These are phyloP conservation scores for Tipula confusa DNA, from an alignment of 2,888 invertebrate genomes.

Conservation along the genomic window DNA sequence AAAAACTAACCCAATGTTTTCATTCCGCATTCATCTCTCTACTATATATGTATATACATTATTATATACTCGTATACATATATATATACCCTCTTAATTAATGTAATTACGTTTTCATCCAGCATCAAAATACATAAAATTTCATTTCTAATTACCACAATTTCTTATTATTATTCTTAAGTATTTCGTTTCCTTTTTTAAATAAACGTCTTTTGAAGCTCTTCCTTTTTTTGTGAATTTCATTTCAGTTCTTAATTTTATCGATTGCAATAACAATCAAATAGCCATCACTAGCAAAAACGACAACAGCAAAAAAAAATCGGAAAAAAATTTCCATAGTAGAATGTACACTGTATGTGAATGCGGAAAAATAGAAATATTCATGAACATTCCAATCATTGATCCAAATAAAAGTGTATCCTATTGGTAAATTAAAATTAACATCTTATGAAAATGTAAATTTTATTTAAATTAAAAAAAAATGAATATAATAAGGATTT, in stretches of 20 bases:
- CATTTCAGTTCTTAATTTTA: constrained; percentile 25
- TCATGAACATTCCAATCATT: background rate
- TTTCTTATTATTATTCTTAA: constrained; percentile 12
- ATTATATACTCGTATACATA: background rate
- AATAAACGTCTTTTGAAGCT: background rate
- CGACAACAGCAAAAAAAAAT: too few relatives aligned
- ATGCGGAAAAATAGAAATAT: background rate
- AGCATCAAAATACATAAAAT: constrained; percentile 20
- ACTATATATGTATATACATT: background rate
- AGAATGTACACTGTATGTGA: background rate
- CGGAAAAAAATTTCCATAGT: background rate
- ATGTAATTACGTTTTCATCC: constrained; percentile 12
- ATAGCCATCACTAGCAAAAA: background rate
- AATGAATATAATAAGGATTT: background rate
- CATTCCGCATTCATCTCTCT: background rate
- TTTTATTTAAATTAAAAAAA: background rate
- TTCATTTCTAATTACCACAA: constrained; percentile 20
- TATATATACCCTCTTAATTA: background rate
- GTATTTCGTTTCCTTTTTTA: background rate
- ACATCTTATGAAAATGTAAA: background rate
- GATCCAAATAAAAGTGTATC: constrained; percentile 25
- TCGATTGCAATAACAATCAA: constrained; percentile 12
- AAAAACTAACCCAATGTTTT: background rate
- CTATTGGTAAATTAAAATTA: constrained; percentile 20
- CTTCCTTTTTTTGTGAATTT: background rate